phyloP scores from a whole-genome alignment of 1,140 invertebrate species.

The Phthorimaea operculella region DNA sequence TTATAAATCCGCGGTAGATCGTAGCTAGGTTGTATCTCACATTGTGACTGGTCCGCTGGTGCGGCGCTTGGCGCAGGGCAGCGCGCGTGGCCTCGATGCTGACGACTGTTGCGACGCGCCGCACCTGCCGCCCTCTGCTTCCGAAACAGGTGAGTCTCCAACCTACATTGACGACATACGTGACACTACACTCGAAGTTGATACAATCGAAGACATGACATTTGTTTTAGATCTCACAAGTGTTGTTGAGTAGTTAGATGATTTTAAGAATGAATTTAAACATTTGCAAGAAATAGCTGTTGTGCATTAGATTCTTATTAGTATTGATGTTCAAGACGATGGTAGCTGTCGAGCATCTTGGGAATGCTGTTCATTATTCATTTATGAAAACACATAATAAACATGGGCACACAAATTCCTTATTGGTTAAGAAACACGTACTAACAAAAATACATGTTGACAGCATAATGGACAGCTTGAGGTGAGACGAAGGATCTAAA shows the following conservation, averaged over 20 bases:
- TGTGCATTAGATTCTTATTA: too few relatives aligned
- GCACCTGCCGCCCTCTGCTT: conserved; percentile 58
- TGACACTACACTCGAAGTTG: not conserved
- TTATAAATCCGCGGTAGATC: conserved; percentile 28
- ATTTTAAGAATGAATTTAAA: not conserved
- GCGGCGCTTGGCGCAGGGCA: conserved; percentile 73
- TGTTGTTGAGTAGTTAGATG: too few relatives aligned
- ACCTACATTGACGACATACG: conserved; percentile 20
- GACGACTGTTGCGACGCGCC: conserved; percentile 71
- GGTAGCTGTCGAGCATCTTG: too few relatives aligned
- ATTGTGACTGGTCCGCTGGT: conserved; percentile 66
- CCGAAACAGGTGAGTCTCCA: conserved; percentile 45
- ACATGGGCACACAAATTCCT: conserved; percentile 2
- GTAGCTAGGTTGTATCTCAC: conserved; percentile 64
- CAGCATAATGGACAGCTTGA: conserved; percentile 48
- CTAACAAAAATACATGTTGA: conserved; percentile 40
- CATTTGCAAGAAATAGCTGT: too few relatives aligned
- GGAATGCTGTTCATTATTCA: too few relatives aligned
- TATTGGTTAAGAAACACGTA: conserved; percentile 12
- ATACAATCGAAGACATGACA: too few relatives aligned
- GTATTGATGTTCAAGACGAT: too few relatives aligned
- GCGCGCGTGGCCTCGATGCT: conserved; percentile 71
- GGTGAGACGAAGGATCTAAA: conserved; percentile 33
- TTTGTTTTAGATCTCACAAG: too few relatives aligned
- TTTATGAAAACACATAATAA: conserved; percentile 11